These are phyloP conservation scores for Astatoreochromis straeleni DNA, from an alignment of 2,113 vertebrate species.

Conservation along the genomic window DNA sequence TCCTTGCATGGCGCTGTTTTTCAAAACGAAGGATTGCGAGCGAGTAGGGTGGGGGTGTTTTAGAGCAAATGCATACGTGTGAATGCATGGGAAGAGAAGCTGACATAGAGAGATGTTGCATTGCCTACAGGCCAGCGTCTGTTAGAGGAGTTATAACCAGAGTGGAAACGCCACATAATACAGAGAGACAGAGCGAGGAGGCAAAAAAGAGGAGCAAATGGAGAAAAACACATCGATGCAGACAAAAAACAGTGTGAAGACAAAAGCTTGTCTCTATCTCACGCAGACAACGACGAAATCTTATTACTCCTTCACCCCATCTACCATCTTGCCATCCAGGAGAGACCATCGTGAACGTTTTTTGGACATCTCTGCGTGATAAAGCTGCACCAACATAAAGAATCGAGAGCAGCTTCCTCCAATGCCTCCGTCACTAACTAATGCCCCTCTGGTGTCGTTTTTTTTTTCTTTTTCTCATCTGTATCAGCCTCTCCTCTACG, in stretches of 20 bases:
- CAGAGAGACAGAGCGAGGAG: not conserved
- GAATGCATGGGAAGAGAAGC: not conserved
- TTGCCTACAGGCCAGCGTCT: conserved; percentile 28
- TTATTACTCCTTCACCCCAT: not conserved
- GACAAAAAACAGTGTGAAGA: not conserved
- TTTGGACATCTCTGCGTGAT: not conserved
- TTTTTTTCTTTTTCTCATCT: not conserved
- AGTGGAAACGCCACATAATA: conserved; percentile 10
- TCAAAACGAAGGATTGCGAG: not conserved
- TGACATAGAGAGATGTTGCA: not conserved
- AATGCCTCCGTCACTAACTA: not conserved
- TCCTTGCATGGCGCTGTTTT: not conserved
- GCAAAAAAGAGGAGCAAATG: not conserved
- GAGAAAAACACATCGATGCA: not conserved
- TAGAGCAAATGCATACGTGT: not conserved
- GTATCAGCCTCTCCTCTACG: not conserved
- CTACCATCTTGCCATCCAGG: not conserved
- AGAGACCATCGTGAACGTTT: not conserved
- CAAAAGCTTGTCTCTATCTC: not conserved
- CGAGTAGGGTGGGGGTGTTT: not conserved
- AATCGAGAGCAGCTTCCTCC: not conserved
- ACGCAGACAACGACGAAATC: not conserved
- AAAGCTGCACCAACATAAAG: not conserved
- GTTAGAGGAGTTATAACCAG: conserved; percentile 21
- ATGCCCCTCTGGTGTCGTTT: not conserved